Percentiles rank a stretch among this genome's conserved stretches.
phyloP scores from a whole-genome alignment of 2,113 vertebrate genomes.

The Uria lomvia region DNA sequence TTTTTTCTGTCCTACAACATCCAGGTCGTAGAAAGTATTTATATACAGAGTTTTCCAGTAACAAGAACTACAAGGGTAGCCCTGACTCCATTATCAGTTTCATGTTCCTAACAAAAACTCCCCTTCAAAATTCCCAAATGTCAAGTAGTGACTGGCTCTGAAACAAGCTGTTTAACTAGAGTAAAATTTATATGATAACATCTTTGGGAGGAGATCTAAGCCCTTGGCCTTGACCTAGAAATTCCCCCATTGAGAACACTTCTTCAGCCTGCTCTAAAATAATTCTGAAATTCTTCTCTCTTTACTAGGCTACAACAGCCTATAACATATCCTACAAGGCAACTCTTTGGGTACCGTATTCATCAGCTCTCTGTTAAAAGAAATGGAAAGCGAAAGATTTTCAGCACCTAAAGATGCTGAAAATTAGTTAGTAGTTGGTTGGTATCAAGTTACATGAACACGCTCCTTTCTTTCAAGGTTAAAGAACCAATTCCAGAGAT shows the following conservation, averaged over 20 bases:
- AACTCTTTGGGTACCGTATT: neutral
- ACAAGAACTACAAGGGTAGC: neutral
- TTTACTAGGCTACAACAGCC: accelerated
- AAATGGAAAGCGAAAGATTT: neutral
- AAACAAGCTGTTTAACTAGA: neutral
- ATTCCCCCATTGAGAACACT: neutral
- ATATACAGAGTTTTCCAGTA: neutral
- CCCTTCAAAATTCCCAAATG: neutral
- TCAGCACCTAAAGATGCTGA: neutral
- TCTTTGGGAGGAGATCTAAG: neutral
- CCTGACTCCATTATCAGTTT: neutral
- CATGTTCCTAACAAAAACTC: neutral
- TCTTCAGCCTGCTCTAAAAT: neutral
- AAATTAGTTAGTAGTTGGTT: too few species aligned
- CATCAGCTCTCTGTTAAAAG: neutral
- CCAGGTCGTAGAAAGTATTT: neutral
- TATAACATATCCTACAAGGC: accelerated
- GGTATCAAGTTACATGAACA: accelerated
- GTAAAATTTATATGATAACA: neutral
- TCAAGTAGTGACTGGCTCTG: neutral
- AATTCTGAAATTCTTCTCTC: neutral
- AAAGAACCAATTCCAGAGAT: accelerated
- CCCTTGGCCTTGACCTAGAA: neutral
- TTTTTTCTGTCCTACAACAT: neutral
- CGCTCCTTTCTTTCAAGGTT: accelerated